These are phyloP conservation scores for Sphecodes monilicornis DNA, from an alignment of 2,888 invertebrate species.

Conservation along the genomic window DNA sequence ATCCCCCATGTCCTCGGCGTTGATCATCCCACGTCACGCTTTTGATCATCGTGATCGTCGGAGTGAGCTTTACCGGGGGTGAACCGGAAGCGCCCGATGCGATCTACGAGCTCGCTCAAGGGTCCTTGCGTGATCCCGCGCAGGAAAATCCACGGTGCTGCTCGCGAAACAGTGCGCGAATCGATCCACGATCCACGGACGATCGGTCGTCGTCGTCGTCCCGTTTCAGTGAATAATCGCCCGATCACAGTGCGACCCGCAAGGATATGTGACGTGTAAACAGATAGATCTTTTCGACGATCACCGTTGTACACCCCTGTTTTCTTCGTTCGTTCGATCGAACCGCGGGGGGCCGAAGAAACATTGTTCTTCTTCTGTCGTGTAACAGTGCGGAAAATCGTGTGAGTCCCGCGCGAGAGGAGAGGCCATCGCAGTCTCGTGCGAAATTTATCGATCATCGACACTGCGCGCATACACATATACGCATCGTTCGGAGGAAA, in stretches of 20 bases:
- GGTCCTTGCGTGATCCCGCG: background rate
- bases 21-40: background rate
- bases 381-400: conserved; percentile 24
- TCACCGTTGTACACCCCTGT: background rate
- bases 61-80: background rate
- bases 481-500: conserved; percentile 63
- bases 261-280: conserved; percentile 25
- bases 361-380: conserved; percentile 21
- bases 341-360: background rate
- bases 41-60: background rate
- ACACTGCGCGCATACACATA: background rate
- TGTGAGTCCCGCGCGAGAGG: conserved; percentile 8
- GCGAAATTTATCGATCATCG: conserved; percentile 25
- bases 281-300: background rate
- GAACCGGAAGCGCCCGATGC: conserved; percentile 12
- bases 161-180: conserved; percentile 29
- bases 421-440: background rate
- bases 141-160: conserved; percentile 19
- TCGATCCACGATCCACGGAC: conserved; percentile 32
- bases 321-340: background rate
- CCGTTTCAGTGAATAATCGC: background rate
- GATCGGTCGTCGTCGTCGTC: background rate
- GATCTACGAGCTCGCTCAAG: background rate
- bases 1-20: conserved; percentile 17
- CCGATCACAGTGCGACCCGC: background rate